phyloP scores from a whole-genome alignment of 2,888 invertebrate genomes.

The Schizaphis graminum region DNA sequence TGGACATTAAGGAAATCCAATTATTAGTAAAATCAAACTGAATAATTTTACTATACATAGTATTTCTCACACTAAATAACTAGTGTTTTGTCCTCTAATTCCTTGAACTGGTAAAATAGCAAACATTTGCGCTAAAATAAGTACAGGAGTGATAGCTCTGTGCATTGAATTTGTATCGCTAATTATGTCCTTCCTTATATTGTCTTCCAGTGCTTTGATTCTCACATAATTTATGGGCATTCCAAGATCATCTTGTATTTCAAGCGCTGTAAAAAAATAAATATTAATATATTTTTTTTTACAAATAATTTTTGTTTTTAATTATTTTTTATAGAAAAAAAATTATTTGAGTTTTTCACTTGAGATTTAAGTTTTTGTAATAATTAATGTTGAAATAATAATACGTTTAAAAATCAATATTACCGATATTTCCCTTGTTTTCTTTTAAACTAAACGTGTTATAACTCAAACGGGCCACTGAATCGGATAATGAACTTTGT shows the following conservation, averaged over 20 bases:
- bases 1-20: background rate
- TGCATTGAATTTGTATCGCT: constrained; percentile 70
- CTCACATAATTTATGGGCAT: constrained; percentile 30
- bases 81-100: constrained; percentile 71
- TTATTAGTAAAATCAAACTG: background rate
- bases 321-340: background rate
- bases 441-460: background rate
- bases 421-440: background rate
- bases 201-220: constrained; percentile 47
- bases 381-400: background rate
- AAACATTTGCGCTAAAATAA: constrained; percentile 73
- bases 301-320: background rate
- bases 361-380: background rate
- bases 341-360: background rate
- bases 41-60: background rate
- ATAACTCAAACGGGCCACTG: background rate
- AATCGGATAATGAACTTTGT: background rate
- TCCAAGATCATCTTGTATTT: constrained; percentile 24
- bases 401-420: background rate
- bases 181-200: constrained; percentile 41
- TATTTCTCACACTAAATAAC: constrained; percentile 70
- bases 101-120: constrained; percentile 74
- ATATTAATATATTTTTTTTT: background rate
- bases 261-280: background rate
- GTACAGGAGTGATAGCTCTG: constrained; percentile 73